Percentiles rank a stretch among this genome's conserved stretches.
phyloP scores from a whole-genome alignment of 2,797 vertebrate species.

The Percopsis omiscomaycus region DNA sequence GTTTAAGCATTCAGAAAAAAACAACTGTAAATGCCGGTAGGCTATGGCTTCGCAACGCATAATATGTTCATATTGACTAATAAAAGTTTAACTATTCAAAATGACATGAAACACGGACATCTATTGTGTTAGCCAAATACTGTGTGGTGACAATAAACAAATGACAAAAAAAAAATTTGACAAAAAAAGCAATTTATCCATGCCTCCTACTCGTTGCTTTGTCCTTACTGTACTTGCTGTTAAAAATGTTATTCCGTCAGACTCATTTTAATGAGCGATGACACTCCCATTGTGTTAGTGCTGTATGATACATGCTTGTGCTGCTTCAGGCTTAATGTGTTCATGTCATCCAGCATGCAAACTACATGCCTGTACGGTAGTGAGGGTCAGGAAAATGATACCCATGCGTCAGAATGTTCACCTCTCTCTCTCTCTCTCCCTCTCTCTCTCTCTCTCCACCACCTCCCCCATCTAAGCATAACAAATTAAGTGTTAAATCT shows the following conservation, averaged over 20 bases:
- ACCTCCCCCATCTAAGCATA: too few species aligned
- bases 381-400: conserved; percentile 33
- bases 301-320: conserved; percentile 15
- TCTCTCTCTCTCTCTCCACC: background rate
- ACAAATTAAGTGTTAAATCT: too few species aligned
- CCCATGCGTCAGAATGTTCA: background rate
- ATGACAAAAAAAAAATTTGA: background rate
- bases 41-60: background rate
- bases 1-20: too few species aligned
- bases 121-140: background rate
- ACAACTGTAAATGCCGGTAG: too few species aligned
- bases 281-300: conserved; percentile 16
- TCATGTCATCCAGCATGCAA: conserved; percentile 9
- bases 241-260: conserved; percentile 2
- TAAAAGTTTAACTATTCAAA: too few species aligned
- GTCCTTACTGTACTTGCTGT: background rate
- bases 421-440: background rate
- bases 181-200: background rate
- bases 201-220: background rate
- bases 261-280: conserved; percentile 4
- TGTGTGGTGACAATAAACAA: background rate
- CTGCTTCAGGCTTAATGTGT: background rate
- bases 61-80: background rate
- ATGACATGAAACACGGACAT: too few species aligned
- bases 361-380: conserved; percentile 9